These are phyloP conservation scores for Brienomyrus longianalis DNA, from an alignment of 2,113 vertebrate species.

Conservation along the genomic window DNA sequence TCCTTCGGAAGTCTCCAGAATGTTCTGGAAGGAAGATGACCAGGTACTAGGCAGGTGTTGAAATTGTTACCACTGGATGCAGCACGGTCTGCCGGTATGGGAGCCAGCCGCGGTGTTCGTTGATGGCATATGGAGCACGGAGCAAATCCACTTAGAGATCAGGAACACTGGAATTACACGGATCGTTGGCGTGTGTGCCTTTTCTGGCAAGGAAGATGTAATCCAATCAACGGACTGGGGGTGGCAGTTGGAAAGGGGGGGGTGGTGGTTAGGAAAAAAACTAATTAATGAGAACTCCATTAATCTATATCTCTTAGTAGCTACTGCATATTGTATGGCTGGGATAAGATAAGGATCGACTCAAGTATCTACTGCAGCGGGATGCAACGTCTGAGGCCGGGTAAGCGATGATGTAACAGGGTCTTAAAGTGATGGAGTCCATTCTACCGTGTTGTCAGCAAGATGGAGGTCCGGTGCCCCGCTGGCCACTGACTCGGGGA, in stretches of 20 bases:
- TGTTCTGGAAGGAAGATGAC: neutral
- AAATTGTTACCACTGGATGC: neutral
- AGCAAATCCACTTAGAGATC: constrained; percentile 53
- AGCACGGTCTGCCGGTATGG: neutral
- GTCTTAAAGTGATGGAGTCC: neutral
- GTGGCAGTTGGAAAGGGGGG: neutral
- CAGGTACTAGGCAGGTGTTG: neutral
- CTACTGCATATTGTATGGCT: constrained; percentile 9
- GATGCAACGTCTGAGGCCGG: neutral
- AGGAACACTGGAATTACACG: constrained; percentile 29
- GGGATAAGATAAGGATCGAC: constrained; percentile 2
- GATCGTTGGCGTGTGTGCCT: constrained; percentile 29
- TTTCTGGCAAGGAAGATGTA: constrained; percentile 29
- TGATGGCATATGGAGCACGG: constrained; percentile 45
- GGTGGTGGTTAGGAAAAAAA: neutral
- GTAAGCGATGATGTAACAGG: neutral
- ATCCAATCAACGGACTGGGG: constrained; percentile 32
- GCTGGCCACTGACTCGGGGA: neutral
- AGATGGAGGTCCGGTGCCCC: neutral
- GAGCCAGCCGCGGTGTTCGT: neutral
- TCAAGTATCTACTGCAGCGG: neutral
- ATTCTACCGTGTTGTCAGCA: neutral
- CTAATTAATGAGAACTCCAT: constrained; percentile 13
- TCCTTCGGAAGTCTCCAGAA: neutral
- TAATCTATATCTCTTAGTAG: constrained; percentile 5